These are phyloP conservation scores for Volucella inanis DNA, from an alignment of 2,888 invertebrate species.

Conservation along the genomic window DNA sequence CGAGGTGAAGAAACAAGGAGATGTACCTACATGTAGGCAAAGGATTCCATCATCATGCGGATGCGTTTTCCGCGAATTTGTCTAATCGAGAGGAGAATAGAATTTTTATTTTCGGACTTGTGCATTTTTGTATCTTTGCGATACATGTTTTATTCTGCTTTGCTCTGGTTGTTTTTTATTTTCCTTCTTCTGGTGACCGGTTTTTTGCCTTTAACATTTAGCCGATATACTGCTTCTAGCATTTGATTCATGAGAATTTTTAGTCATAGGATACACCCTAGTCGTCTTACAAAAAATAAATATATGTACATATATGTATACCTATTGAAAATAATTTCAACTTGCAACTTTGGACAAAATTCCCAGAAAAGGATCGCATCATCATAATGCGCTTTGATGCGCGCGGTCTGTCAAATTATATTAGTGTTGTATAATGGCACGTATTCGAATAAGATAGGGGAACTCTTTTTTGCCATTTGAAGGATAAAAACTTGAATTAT, in stretches of 20 bases:
- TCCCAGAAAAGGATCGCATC: conserved; percentile 68
- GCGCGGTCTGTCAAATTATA: conserved; percentile 70
- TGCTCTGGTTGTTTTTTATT: background rate
- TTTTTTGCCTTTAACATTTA: conserved; percentile 47
- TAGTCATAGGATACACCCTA: conserved; percentile 67
- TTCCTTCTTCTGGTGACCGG: conserved; percentile 24
- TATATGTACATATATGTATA: background rate
- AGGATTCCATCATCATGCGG: conserved; percentile 75
- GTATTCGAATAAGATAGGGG: background rate
- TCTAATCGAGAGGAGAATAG: conserved; percentile 77
- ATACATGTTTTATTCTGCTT: conserved; percentile 4
- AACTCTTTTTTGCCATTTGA: background rate
- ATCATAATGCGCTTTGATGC: conserved; percentile 72
- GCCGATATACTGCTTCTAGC: conserved; percentile 69
- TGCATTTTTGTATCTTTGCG: conserved; percentile 64
- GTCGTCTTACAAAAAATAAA: conserved; percentile 9
- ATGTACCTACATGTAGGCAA: conserved; percentile 22
- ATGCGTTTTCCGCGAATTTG: conserved; percentile 83
- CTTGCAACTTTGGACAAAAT: conserved; percentile 60
- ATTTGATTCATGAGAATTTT: conserved; percentile 69
- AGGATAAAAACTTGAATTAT: no score
- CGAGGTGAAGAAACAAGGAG: conserved; percentile 41
- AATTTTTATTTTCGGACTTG: conserved; percentile 66
- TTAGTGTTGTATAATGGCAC: conserved; percentile 26
- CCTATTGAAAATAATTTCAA: background rate